Evolutionary conservation across 2,113 vertebrate genomes (phyloP).

Genomic region (Chloropsis hardwickii): DNA sequence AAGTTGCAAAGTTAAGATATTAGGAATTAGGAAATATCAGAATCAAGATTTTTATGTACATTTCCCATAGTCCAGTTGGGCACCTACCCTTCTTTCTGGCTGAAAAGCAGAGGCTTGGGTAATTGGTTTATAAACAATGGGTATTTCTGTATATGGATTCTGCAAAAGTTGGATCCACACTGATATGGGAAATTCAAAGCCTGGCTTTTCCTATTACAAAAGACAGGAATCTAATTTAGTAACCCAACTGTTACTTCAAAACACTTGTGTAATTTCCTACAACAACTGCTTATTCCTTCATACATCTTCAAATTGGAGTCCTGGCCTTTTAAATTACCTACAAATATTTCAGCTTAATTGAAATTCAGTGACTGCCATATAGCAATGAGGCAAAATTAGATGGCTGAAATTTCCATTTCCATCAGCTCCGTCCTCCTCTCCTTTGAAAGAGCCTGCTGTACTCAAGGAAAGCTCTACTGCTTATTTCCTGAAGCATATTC

Average conservation of each 20-base stretch:
- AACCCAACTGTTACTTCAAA: background rate
- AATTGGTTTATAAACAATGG: background rate
- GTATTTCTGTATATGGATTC: background rate
- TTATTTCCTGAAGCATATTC: background rate
- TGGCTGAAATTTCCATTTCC: background rate
- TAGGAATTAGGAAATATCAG: background rate
- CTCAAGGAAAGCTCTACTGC: background rate
- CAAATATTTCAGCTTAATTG: background rate
- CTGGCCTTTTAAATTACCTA: background rate
- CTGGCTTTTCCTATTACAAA: background rate
- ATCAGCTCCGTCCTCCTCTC: background rate
- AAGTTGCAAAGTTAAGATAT: background rate
- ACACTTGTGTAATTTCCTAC: background rate
- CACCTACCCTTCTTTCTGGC: background rate
- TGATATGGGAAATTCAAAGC: background rate
- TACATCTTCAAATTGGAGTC: background rate
- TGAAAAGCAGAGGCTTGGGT: background rate
- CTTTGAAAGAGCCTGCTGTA: background rate
- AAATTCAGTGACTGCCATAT: background rate
- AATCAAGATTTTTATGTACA: background rate
- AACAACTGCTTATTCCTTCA: background rate
- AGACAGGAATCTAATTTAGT: background rate
- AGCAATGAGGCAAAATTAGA: background rate
- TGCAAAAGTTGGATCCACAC: background rate
- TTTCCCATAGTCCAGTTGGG: background rate